Evolutionary conservation across 2,888 invertebrate genomes (phyloP).

Genomic region (Neoascia interrupta): DNA sequence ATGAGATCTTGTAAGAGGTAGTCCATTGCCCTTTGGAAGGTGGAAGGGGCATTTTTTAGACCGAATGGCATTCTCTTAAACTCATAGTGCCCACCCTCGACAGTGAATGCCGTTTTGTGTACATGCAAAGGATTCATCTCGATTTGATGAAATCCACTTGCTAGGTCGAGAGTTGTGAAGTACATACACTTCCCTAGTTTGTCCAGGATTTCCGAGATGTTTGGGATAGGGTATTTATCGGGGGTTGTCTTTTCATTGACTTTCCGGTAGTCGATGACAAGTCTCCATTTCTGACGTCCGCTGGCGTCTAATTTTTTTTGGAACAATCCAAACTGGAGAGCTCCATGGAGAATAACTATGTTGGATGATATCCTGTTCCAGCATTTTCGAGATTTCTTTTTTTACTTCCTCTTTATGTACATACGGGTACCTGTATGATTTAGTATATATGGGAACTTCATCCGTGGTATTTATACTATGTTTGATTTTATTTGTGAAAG

Average conservation of each 20-base stretch:
- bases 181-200: too few relatives aligned
- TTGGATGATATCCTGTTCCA: neutral
- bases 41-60: neutral
- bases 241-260: neutral
- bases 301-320: neutral
- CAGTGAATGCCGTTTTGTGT: slow-evolving; percentile 62
- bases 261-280: slow-evolving; percentile 8
- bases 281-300: neutral
- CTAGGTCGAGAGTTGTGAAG: too few relatives aligned
- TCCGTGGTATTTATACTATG: slow-evolving; percentile 17
- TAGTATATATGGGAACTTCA: slow-evolving; percentile 3
- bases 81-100: neutral
- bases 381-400: neutral
- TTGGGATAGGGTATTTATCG: neutral
- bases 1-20: neutral
- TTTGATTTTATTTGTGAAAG: slow-evolving; percentile 21
- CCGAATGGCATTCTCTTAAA: too few relatives aligned
- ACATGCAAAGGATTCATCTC: slow-evolving; percentile 12
- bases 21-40: neutral
- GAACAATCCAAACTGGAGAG: neutral
- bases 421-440: slow-evolving; percentile 5
- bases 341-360: slow-evolving; percentile 17
- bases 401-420: slow-evolving; percentile 26
- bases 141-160: slow-evolving; percentile 7
- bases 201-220: slow-evolving; percentile 8